Conservation (phyloP, 2,797 vertebrate species). For the Sebastes vulpes region DNA sequence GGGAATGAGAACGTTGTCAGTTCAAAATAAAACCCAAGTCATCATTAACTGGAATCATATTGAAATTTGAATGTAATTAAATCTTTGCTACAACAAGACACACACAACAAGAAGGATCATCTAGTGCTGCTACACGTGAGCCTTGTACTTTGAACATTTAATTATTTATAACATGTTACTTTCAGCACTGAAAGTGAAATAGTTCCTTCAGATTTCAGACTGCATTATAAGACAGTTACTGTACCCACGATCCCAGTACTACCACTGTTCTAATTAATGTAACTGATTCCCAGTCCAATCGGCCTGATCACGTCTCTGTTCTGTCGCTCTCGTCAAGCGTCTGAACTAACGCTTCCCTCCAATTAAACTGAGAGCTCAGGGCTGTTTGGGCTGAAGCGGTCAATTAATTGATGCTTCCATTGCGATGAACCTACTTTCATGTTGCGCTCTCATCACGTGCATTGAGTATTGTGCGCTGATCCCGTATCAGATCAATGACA, state of each 20-base stretch:
- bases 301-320: constrained; percentile 35
- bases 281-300: constrained; percentile 32
- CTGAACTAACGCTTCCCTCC: constrained; percentile 31
- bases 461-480: constrained; percentile 16
- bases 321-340: constrained; percentile 9
- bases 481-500: constrained; percentile 18
- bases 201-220: neutral
- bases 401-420: constrained; percentile 58
- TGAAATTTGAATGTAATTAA: neutral
- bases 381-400: constrained; percentile 45
- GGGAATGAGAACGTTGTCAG: neutral
- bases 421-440: constrained; percentile 56
- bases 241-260: neutral
- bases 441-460: constrained; percentile 32
- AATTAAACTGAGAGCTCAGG: constrained; percentile 53
- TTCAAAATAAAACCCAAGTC: constrained; percentile 14
- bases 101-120: neutral
- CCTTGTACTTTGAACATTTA: neutral
- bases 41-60: neutral
- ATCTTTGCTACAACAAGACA: neutral
- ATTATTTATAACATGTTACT: neutral
- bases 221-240: neutral
- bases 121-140: neutral
- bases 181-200: neutral
- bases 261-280: constrained; percentile 13